Evolutionary conservation across 2,888 invertebrate species (phyloP).

Genomic region (Tenthredo distinguenda): DNA sequence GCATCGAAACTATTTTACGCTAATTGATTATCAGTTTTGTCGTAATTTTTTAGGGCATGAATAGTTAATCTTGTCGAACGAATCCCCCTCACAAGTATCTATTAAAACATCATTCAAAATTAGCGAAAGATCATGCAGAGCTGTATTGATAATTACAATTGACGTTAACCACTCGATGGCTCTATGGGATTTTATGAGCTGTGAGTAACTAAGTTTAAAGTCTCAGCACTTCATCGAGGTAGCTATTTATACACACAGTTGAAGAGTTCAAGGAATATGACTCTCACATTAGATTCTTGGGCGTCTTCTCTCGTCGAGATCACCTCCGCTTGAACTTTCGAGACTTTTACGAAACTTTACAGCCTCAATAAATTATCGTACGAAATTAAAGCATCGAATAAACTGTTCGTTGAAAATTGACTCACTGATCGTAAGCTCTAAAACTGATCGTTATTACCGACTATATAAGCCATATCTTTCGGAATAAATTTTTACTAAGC

Average conservation of each 20-base stretch:
- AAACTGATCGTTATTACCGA: neutral
- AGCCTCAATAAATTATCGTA: neutral
- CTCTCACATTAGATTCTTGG: neutral
- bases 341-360: neutral
- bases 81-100: too few species aligned
- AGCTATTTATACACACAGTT: neutral
- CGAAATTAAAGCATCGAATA: neutral
- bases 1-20: neutral
- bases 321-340: neutral
- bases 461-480: too few species aligned
- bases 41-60: neutral
- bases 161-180: neutral
- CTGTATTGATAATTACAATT: neutral
- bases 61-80: neutral
- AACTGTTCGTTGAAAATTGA: neutral
- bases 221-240: neutral
- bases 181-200: neutral
- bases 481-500: too few species aligned
- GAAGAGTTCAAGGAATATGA: slow-evolving; percentile 6
- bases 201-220: neutral
- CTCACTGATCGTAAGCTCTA: neutral
- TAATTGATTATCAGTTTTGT: neutral
- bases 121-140: neutral
- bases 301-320: neutral
- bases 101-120: neutral